A percentile compares a stretch with the other conserved stretches of the same genome.
Evolutionary conservation across 2,797 vertebrate species (phyloP).

Genomic region (Sitta carolinensis): DNA sequence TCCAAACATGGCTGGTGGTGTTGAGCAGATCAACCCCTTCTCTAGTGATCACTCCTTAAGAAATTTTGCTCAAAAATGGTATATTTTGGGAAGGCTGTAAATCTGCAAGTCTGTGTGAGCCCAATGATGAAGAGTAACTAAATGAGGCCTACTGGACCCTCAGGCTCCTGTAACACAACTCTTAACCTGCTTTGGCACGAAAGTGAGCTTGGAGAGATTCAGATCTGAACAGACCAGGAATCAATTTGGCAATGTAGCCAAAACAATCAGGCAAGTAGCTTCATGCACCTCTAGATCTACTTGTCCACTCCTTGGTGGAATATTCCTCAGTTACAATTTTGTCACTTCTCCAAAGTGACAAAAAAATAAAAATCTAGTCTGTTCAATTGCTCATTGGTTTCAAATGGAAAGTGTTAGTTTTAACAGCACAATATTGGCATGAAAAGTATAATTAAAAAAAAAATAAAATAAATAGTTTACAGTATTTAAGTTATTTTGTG

Average conservation of each 20-base stretch:
- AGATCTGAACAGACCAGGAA: not conserved
- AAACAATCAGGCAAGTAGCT: rapidly evolving
- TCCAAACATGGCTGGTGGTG: not conserved
- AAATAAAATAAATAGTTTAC: not conserved
- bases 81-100: not conserved
- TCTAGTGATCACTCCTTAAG: not conserved
- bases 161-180: not conserved
- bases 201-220: not conserved
- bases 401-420: not conserved
- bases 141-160: not conserved
- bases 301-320: not conserved
- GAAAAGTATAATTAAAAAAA: not conserved
- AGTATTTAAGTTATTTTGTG: not conserved
- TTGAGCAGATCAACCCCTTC: not conserved
- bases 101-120: not conserved
- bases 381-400: not conserved
- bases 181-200: not conserved
- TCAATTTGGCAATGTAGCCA: not conserved
- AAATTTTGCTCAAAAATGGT: not conserved
- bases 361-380: not conserved
- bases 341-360: not conserved
- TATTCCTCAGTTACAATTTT: not conserved
- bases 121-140: not conserved
- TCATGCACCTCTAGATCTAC: not conserved
- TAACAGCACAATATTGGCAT: not conserved